A percentile compares a stretch with the other conserved stretches of the same genome.
Conservation (phyloP, 2,888 invertebrate genomes). For the Tenthredo scrophulariae region DNA sequence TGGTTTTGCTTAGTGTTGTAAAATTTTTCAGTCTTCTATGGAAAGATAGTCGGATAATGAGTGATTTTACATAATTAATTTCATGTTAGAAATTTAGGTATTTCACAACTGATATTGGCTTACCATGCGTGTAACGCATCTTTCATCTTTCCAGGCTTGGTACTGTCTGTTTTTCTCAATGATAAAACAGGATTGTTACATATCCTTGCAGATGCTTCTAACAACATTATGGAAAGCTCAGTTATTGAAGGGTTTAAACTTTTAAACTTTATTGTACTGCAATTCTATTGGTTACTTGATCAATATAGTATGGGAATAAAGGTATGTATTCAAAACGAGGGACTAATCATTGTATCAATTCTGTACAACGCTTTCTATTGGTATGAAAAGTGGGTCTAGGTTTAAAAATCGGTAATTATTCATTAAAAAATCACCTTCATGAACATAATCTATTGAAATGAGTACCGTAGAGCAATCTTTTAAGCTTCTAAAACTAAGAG, state of each 20-base stretch:
- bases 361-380: background rate
- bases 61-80: background rate
- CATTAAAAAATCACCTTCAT: background rate
- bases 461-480: background rate
- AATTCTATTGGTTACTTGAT: constrained; percentile 63
- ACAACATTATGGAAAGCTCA: constrained; percentile 57
- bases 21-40: too few relatives aligned
- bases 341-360: background rate
- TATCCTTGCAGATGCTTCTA: background rate
- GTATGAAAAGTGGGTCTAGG: background rate
- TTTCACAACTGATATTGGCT: background rate
- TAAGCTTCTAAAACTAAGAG: background rate
- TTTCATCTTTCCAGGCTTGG: constrained; percentile 41
- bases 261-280: constrained; percentile 63
- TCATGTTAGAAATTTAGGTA: background rate
- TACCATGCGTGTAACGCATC: background rate
- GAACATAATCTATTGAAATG: background rate
- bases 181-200: constrained; percentile 53
- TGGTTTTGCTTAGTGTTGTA: too few relatives aligned
- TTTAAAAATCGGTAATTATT: background rate
- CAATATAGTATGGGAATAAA: constrained; percentile 60
- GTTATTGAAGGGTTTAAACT: constrained; percentile 63
- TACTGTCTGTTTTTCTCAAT: constrained; percentile 62
- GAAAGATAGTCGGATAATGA: too few relatives aligned
- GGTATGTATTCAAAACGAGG: constrained; percentile 57